phyloP scores from a whole-genome alignment of 2,888 invertebrate genomes.

The Andrena fulva region DNA sequence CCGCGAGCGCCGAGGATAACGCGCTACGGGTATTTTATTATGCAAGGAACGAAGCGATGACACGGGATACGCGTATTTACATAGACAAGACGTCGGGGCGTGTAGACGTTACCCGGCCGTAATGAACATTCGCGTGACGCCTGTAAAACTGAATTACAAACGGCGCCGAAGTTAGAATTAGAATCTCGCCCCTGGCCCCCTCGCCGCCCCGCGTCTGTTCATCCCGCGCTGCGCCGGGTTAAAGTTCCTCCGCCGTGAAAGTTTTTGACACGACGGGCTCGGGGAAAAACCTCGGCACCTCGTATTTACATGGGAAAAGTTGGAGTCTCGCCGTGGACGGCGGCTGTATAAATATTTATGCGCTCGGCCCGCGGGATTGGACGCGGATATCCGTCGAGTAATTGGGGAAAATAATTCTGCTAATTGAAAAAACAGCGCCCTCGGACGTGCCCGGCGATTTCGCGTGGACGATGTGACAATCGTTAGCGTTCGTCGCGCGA shows the following conservation, averaged over 20 bases:
- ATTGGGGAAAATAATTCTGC: background rate
- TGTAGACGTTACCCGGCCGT: slow-evolving; percentile 34
- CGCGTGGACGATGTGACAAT: background rate
- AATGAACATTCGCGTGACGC: slow-evolving; percentile 50
- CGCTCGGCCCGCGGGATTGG: slow-evolving; percentile 36
- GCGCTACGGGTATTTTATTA: slow-evolving; percentile 47
- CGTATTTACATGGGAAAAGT: slow-evolving; percentile 52
- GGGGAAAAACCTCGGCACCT: slow-evolving; percentile 25
- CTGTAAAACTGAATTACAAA: slow-evolving; percentile 55
- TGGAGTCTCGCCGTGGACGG: slow-evolving; percentile 9
- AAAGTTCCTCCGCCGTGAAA: slow-evolving; percentile 22
- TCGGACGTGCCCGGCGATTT: background rate
- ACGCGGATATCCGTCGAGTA: slow-evolving; percentile 9
- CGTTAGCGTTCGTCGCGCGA: background rate
- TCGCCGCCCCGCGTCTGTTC: background rate
- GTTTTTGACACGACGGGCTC: slow-evolving; percentile 44
- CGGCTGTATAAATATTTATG: slow-evolving; percentile 49
- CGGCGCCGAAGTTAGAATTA: slow-evolving; percentile 53
- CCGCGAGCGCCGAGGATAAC: slow-evolving; percentile 1
- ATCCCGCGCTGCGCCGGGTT: background rate
- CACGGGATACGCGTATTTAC: slow-evolving; percentile 44
- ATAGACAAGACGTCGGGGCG: slow-evolving; percentile 32
- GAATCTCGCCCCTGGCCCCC: slow-evolving; percentile 5
- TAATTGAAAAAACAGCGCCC: background rate
- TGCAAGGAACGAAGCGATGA: slow-evolving; percentile 52